Conservation (phyloP, 2,113 vertebrate species). For the Chloropsis cyanopogon region DNA sequence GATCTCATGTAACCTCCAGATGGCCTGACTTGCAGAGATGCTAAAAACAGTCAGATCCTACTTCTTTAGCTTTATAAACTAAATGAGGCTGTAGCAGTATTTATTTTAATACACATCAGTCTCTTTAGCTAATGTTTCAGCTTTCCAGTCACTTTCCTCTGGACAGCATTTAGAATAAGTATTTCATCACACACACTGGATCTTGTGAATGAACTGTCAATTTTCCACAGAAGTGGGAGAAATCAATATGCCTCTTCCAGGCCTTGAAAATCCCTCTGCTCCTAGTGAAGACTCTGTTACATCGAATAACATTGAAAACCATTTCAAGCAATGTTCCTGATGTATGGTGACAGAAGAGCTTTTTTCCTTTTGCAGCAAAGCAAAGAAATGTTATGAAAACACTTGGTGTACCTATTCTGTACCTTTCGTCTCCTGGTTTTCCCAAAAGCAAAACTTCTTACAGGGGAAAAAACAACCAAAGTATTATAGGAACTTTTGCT, state of each 20-base stretch:
- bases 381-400: background rate
- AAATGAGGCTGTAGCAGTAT: background rate
- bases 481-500: background rate
- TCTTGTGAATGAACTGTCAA: constrained; percentile 63
- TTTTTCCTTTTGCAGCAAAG: background rate
- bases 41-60: background rate
- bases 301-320: constrained; percentile 27
- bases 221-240: constrained; percentile 54
- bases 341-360: background rate
- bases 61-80: background rate
- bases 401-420: background rate
- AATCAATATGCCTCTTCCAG: constrained; percentile 61
- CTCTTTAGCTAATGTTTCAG: constrained; percentile 34
- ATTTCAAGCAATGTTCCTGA: background rate
- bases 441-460: background rate
- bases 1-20: constrained; percentile 46
- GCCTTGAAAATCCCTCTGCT: constrained; percentile 52
- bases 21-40: background rate
- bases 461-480: background rate
- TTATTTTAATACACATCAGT: background rate
- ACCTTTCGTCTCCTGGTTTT: background rate
- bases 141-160: constrained; percentile 14
- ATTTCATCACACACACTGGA: constrained; percentile 30
- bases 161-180: constrained; percentile 54
- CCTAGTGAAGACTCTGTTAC: constrained; percentile 13